Evolutionary conservation across 2,113 vertebrate genomes (phyloP).

Genomic region (Pardalotus punctatus): DNA sequence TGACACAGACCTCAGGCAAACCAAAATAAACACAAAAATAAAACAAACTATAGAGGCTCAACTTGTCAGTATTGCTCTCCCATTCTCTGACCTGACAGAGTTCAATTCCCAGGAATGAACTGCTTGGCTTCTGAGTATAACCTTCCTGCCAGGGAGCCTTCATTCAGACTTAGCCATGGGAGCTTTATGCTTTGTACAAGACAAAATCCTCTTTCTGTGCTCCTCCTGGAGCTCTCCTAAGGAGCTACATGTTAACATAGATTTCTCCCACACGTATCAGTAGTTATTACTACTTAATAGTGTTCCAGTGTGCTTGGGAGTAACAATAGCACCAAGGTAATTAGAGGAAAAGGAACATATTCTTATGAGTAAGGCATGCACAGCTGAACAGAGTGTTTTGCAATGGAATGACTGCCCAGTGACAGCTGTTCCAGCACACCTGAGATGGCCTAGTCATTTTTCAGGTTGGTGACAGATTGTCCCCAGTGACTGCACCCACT

Average conservation of each 20-base stretch:
- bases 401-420: background rate
- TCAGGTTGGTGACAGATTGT: background rate
- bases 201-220: background rate
- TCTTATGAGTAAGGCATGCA: background rate
- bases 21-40: background rate
- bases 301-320: background rate
- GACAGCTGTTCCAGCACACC: background rate
- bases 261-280: background rate
- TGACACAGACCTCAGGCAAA: background rate
- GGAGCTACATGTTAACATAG: background rate
- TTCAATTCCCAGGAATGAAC: background rate
- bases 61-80: background rate
- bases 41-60: background rate
- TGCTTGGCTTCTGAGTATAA: background rate
- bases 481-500: background rate
- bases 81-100: background rate
- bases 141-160: background rate
- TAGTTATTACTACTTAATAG: conserved; percentile 2
- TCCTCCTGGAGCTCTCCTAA: background rate
- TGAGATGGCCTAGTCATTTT: background rate
- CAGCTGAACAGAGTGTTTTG: background rate
- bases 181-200: background rate
- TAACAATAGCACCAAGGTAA: background rate
- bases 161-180: background rate
- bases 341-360: conserved; percentile 23